These are phyloP conservation scores for Pteria penguin DNA, from an alignment of 2,888 invertebrate genomes.

Conservation along the genomic window DNA sequence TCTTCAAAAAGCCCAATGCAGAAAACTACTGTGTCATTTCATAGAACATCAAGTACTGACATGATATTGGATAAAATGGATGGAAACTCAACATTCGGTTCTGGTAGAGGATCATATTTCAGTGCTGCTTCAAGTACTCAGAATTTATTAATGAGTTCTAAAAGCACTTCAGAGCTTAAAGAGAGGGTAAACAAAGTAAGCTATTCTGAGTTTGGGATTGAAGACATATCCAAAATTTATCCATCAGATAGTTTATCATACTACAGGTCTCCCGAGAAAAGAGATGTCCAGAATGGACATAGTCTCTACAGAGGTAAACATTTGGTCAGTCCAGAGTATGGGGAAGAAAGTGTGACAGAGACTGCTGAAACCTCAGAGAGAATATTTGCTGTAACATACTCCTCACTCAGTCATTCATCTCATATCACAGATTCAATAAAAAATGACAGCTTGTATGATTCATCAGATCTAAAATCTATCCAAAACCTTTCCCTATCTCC, in stretches of 20 bases:
- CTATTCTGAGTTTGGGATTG: not conserved
- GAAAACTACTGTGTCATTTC: slow-evolving; percentile 13
- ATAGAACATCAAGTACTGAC: slow-evolving; percentile 22
- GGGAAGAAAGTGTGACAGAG: not conserved
- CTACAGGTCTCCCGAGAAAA: not conserved
- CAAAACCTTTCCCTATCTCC: slow-evolving; percentile 54
- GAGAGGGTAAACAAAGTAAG: not conserved
- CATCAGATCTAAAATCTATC: slow-evolving; percentile 23
- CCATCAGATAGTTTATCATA: no score
- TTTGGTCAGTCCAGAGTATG: no score
- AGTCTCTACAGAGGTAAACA: no score
- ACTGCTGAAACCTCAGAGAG: not conserved
- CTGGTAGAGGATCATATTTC: slow-evolving; percentile 26
- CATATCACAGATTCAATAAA: not conserved
- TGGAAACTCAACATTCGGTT: slow-evolving; percentile 40
- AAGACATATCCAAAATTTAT: no score
- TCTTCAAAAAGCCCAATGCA: not conserved
- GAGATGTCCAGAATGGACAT: not conserved
- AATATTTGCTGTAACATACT: not conserved
- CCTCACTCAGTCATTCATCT: not conserved
- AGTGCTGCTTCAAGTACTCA: not conserved
- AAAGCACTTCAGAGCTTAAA: not conserved
- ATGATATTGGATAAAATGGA: slow-evolving; percentile 30
- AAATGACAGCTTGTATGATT: slow-evolving; percentile 7
- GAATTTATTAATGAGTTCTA: not conserved